Percentiles rank a stretch among this genome's conserved stretches.
These are phyloP conservation scores for Orgyia antiqua DNA, from an alignment of 2,888 invertebrate species.

Conservation along the genomic window DNA sequence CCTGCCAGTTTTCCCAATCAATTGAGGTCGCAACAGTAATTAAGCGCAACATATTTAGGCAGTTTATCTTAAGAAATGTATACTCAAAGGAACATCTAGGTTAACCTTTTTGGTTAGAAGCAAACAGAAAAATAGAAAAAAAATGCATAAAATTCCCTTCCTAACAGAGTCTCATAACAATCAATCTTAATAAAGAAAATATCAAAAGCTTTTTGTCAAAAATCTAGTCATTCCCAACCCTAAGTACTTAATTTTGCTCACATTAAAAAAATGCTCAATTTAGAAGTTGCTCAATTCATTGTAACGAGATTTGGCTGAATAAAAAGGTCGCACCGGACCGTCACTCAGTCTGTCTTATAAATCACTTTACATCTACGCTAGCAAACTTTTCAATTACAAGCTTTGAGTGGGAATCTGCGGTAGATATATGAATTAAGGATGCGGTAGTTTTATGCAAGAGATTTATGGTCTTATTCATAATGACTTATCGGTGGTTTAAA, in stretches of 20 bases:
- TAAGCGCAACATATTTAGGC: too few relatives aligned
- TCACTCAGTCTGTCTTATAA: conserved; percentile 66
- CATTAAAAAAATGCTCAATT: too few relatives aligned
- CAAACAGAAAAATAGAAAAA: too few relatives aligned
- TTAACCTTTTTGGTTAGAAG: too few relatives aligned
- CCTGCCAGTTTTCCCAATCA: too few relatives aligned
- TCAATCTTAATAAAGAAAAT: conserved; percentile 1
- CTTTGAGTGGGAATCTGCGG: conserved; percentile 41
- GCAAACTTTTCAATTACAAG: conserved; percentile 74
- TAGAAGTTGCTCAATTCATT: conserved; percentile 16
- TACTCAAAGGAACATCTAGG: too few relatives aligned
- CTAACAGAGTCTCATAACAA: background rate
- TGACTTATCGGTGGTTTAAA: background rate
- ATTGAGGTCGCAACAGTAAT: too few relatives aligned
- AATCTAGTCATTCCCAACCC: background rate
- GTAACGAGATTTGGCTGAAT: conserved; percentile 36
- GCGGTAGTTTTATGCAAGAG: too few relatives aligned
- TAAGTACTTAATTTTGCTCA: background rate
- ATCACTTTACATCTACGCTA: conserved; percentile 70
- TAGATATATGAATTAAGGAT: conserved; percentile 23
- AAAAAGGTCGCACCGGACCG: conserved; percentile 55
- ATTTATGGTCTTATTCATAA: too few relatives aligned
- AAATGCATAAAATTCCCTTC: too few relatives aligned
- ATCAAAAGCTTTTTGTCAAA: background rate
- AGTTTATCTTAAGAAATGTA: too few relatives aligned